Percentiles rank a stretch among this genome's conserved stretches.
phyloP scores from a whole-genome alignment of 2,888 invertebrate species.

The Tanaodytes sp. region DNA sequence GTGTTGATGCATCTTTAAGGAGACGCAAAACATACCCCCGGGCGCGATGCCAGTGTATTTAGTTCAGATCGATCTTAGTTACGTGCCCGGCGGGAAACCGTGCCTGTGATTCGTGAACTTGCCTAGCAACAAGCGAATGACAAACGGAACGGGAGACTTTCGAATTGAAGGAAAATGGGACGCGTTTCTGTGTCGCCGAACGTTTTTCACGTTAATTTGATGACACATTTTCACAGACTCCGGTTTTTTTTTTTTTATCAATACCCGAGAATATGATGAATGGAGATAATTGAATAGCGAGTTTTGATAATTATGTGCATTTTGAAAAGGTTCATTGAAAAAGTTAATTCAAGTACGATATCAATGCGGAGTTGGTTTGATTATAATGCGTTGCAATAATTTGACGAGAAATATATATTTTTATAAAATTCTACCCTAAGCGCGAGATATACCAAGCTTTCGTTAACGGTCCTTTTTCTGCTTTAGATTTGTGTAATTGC shows the following conservation, averaged over 20 bases:
- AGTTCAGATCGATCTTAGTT: constrained; percentile 63
- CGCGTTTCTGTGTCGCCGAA: too few relatives aligned
- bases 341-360: too few relatives aligned
- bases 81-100: constrained; percentile 61
- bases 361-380: too few relatives aligned
- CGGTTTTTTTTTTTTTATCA: too few relatives aligned
- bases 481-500: constrained; percentile 17
- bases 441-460: constrained; percentile 16
- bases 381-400: not conserved
- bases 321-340: too few relatives aligned
- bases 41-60: constrained; percentile 51
- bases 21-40: constrained; percentile 51
- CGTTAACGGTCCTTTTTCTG: constrained; percentile 11
- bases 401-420: constrained; percentile 2
- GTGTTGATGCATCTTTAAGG: constrained; percentile 50
- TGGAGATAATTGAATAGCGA: too few relatives aligned
- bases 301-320: too few relatives aligned
- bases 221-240: too few relatives aligned
- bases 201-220: too few relatives aligned
- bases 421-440: constrained; percentile 7
- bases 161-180: constrained; percentile 51
- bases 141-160: constrained; percentile 49
- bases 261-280: too few relatives aligned
- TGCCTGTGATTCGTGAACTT: constrained; percentile 61
- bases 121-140: constrained; percentile 62